phyloP scores from a whole-genome alignment of 2,888 invertebrate species.

The Boloria euphrosyne region DNA sequence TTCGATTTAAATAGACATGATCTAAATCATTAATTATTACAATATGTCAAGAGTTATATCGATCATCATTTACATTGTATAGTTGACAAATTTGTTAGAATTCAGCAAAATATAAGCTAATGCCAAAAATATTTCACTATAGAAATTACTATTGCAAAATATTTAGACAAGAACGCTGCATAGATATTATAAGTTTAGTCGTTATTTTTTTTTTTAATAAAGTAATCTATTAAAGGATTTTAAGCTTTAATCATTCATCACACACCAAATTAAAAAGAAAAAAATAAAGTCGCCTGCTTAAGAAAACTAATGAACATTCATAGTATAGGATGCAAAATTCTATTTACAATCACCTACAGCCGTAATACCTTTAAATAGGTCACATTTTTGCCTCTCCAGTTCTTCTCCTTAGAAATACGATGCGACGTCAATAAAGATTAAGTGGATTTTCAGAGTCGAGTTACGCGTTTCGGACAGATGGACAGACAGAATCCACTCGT shows the following conservation, averaged over 20 bases:
- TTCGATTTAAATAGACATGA: slow-evolving; percentile 11
- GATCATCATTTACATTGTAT: neutral
- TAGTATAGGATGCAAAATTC: slow-evolving; percentile 40
- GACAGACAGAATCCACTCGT: slow-evolving; percentile 49
- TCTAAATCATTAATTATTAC: slow-evolving; percentile 8
- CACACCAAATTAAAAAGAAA: slow-evolving; percentile 50
- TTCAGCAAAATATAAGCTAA: too few relatives aligned
- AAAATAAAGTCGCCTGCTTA: slow-evolving; percentile 62
- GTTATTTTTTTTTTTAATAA: too few relatives aligned
- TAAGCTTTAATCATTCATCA: neutral
- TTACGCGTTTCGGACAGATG: slow-evolving; percentile 50
- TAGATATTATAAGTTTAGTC: too few relatives aligned
- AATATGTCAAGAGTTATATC: neutral
- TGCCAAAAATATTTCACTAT: too few relatives aligned
- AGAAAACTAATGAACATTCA: slow-evolving; percentile 63
- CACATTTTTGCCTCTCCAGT: slow-evolving; percentile 30
- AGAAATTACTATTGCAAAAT: too few relatives aligned
- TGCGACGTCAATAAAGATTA: slow-evolving; percentile 55
- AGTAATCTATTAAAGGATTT: too few relatives aligned
- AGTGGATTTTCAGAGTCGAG: slow-evolving; percentile 51
- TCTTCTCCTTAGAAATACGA: slow-evolving; percentile 27
- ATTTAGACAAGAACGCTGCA: too few relatives aligned
- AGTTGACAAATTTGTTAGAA: too few relatives aligned
- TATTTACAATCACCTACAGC: slow-evolving; percentile 15
- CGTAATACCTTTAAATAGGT: slow-evolving; percentile 38